Base-by-base conservation (phyloP, 2,113 vertebrate genomes). In the Datnioides undecimradiatus region DNA sequence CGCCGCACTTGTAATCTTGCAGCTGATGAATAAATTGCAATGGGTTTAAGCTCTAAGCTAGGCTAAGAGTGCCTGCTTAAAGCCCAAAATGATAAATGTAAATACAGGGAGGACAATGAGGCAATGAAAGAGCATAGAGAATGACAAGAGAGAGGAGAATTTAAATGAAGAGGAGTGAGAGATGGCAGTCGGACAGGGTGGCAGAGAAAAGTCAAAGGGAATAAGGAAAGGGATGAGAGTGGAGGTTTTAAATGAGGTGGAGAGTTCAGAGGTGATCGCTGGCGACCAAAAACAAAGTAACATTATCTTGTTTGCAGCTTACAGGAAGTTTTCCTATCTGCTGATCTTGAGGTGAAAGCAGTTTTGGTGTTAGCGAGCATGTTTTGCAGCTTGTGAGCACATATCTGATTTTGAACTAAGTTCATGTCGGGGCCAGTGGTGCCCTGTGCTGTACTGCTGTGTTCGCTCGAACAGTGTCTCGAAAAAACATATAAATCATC, bases 31-130 rank as follows among this genome's bases (percentile, higher is more conserved):
- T 85, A 79, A 60, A 92, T 76, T 73, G 67, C 17, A 38, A 25
- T 21, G 45, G 73, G 46, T 85, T 86, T 84, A 76, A 86, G 79
- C 80, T 78, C 11, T 14, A 49, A 69, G 72, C 76, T 27, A 27
- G 73, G 76, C 73, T 49, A 46, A 69, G 75, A 45, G 64, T 45
- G 62, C 16, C 79, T 69, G 63, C 60, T 59, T 81, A 73, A 82
- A 33, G 74, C 84, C 78, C 70, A 58, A 81, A 83, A 78, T 82
- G 80, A 83, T 90, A 59, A 88, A 87, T 88, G 84, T 84, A 83
- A 90, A 92, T 77, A 92, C 8, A 19, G 74, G 76, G 67, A 49
- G 73, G 41, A 65, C 71, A 60, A 74, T 63, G 23, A 3, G 57
- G 68, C 76, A 76, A 57, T 77, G 83, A 88, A 88, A 85, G 88